Evolutionary conservation across 2,113 vertebrate species (phyloP).

Genomic region (Nasalis larvatus): DNA sequence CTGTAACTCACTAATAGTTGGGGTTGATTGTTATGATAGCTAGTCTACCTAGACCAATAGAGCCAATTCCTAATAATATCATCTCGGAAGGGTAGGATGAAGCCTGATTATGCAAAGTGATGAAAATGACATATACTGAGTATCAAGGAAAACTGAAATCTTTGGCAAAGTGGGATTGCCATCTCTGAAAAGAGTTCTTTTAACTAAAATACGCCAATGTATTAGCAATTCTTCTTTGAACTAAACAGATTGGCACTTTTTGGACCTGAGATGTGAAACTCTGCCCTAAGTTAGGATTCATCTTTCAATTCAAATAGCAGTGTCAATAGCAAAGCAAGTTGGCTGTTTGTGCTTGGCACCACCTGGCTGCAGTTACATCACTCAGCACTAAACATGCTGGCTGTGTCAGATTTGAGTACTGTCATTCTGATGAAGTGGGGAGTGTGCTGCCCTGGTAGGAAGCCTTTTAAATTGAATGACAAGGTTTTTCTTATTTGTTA

Average conservation of each 20-base stretch:
- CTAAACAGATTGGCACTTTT: constrained; percentile 5
- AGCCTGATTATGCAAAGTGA: constrained; percentile 26
- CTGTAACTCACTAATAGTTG: not conserved
- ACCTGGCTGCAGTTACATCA: constrained; percentile 68
- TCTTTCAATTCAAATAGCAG: constrained; percentile 49
- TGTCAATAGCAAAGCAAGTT: constrained; percentile 60
- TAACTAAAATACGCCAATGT: constrained; percentile 9
- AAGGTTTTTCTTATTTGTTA: constrained; percentile 82
- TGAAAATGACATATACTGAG: not conserved
- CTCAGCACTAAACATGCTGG: constrained; percentile 54
- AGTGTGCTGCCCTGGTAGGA: constrained; percentile 75
- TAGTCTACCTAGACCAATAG: not conserved
- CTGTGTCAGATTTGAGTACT: constrained; percentile 74
- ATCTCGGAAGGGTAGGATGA: not conserved
- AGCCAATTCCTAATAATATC: not conserved
- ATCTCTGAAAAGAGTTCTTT: constrained; percentile 39
- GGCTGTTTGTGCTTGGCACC: constrained; percentile 56
- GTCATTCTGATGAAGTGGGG: constrained; percentile 80
- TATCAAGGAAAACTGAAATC: constrained; percentile 39
- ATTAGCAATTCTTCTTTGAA: constrained; percentile 47
- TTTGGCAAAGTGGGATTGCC: constrained; percentile 7
- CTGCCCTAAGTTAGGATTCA: constrained; percentile 15
- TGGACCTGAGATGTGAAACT: constrained; percentile 36
- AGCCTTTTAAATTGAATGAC: constrained; percentile 82
- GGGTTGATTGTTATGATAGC: not conserved